These are phyloP conservation scores for Ploceus nigricollis DNA, from an alignment of 2,113 vertebrate species.

Conservation along the genomic window DNA sequence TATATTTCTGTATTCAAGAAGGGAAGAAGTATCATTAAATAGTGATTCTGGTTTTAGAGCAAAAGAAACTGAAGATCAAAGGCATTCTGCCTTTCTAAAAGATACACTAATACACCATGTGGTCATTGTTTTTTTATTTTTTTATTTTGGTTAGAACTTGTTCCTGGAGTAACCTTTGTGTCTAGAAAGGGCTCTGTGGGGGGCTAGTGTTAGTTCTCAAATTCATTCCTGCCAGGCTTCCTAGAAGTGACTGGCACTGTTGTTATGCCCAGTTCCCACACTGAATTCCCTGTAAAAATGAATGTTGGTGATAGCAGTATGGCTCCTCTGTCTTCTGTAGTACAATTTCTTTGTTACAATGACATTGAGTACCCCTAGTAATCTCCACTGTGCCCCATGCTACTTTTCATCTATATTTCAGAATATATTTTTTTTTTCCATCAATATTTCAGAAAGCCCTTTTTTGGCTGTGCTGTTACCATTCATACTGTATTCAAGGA, in stretches of 20 bases:
- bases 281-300: background rate
- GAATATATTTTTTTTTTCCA: background rate
- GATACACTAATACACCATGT: background rate
- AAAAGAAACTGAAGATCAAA: background rate
- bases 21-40: background rate
- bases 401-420: background rate
- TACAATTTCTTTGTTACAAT: background rate
- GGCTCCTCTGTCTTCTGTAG: background rate
- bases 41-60: background rate
- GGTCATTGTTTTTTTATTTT: background rate
- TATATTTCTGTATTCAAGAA: background rate
- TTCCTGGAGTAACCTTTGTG: background rate
- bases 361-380: background rate
- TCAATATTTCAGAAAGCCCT: background rate
- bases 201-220: background rate
- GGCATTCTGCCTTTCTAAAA: background rate
- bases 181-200: background rate
- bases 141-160: background rate
- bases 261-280: background rate
- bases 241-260: background rate
- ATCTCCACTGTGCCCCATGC: background rate
- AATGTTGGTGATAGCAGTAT: background rate
- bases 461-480: background rate
- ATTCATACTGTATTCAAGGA: background rate
- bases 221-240: background rate